Evolutionary conservation across 2,113 vertebrate genomes (phyloP).

Genomic region (Burhinus bistriatus): DNA sequence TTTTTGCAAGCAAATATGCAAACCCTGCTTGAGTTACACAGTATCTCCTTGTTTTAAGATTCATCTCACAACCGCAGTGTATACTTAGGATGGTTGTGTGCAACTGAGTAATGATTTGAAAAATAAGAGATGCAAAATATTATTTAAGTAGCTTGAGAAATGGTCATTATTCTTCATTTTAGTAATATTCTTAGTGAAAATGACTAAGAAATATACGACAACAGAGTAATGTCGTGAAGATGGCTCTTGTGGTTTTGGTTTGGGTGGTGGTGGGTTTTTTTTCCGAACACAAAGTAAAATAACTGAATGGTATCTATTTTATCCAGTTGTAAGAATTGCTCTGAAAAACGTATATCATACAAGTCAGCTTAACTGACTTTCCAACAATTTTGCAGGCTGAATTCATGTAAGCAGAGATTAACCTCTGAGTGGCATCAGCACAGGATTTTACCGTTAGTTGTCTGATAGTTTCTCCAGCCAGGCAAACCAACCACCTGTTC

Average conservation of each 20-base stretch:
- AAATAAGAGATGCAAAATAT: background rate
- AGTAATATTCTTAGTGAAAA: background rate
- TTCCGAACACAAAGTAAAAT: background rate
- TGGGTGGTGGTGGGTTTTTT: background rate
- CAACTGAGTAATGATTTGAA: background rate
- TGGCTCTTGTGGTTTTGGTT: background rate
- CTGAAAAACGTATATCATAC: background rate
- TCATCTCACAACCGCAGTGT: background rate
- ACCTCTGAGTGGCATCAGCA: background rate
- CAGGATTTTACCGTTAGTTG: background rate
- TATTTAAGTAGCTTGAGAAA: background rate
- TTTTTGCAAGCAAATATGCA: background rate
- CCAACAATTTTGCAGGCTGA: background rate
- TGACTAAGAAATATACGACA: background rate
- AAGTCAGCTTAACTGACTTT: background rate
- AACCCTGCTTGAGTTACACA: background rate
- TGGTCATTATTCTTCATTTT: background rate
- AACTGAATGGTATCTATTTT: background rate
- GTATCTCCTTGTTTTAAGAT: background rate
- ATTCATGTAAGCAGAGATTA: background rate
- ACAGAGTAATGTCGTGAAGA: background rate
- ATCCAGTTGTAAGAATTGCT: background rate
- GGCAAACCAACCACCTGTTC: background rate
- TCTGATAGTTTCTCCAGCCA: background rate
- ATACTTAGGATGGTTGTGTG: background rate